Percentiles rank a stretch among this genome's conserved stretches.
Conservation (phyloP, 1,140 invertebrate species). For the Pogonomyrmex californicus region DNA sequence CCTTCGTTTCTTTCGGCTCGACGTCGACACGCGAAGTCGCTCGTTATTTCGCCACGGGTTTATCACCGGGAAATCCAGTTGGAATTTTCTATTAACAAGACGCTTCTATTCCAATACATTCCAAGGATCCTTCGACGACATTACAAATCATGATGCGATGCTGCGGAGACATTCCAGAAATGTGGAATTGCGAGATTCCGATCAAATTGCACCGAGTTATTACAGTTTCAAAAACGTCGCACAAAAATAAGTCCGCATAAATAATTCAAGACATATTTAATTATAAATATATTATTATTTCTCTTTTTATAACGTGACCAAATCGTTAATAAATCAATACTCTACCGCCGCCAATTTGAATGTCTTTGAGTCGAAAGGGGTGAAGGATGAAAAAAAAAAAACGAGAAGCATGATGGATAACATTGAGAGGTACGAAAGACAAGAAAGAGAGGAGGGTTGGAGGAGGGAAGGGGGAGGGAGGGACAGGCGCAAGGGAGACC, state of each 20-base stretch:
- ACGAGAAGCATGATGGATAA: neutral
- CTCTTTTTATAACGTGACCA: neutral
- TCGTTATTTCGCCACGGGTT: neutral
- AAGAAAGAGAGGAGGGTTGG: neutral
- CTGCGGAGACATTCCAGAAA: neutral
- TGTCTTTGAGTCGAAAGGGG: neutral
- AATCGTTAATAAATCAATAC: neutral
- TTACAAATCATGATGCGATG: neutral
- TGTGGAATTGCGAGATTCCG: neutral
- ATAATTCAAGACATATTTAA: no score
- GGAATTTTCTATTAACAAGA: neutral
- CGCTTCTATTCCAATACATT: neutral
- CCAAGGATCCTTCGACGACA: neutral
- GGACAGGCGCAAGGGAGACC: neutral
- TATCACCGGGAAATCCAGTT: neutral
- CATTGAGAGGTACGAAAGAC: neutral
- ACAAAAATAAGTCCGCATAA: neutral
- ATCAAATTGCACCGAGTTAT: neutral
- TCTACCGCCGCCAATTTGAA: neutral
- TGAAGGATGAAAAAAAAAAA: neutral
- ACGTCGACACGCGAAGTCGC: neutral
- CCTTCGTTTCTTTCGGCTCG: conserved; percentile 39
- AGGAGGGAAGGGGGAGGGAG: neutral
- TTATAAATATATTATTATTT: neutral
- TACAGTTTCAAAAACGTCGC: neutral